phyloP scores from a whole-genome alignment of 2,797 vertebrate genomes.

The Diplodus sargus region DNA sequence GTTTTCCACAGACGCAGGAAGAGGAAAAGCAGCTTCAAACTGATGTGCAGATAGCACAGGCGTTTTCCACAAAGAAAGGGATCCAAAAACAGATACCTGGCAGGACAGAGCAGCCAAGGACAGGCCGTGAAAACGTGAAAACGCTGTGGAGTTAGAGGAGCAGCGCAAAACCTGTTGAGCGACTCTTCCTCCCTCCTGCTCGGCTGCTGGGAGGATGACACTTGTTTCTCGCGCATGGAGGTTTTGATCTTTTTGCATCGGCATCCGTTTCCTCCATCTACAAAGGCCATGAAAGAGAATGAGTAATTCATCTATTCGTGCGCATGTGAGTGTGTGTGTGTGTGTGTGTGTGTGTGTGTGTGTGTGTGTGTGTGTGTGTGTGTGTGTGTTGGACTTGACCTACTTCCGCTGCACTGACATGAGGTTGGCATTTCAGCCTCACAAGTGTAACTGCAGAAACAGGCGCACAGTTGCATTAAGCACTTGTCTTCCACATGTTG shows the following conservation, averaged over 20 bases:
- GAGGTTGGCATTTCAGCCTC: conserved; percentile 72
- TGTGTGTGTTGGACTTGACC: conserved; percentile 66
- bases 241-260: conserved; percentile 88
- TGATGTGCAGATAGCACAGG: conserved; percentile 53
- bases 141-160: conserved; percentile 53
- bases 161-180: conserved; percentile 88
- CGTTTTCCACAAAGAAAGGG: conserved; percentile 55
- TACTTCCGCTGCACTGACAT: conserved; percentile 76
- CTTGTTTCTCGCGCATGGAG: conserved; percentile 86
- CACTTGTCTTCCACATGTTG: not conserved
- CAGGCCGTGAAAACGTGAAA: conserved; percentile 21
- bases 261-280: conserved; percentile 91
- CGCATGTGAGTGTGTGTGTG: conserved; percentile 40
- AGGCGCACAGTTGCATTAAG: conserved; percentile 18
- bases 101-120: conserved; percentile 66
- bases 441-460: conserved; percentile 45
- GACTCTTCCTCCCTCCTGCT: conserved; percentile 80
- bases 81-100: conserved; percentile 69
- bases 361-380: conserved; percentile 44
- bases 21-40: conserved; percentile 66
- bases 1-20: conserved; percentile 71
- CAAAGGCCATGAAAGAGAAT: conserved; percentile 86
- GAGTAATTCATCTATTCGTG: conserved; percentile 77
- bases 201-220: conserved; percentile 85
- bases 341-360: conserved; percentile 46